These are phyloP conservation scores for Mercenaria mercenaria DNA, from an alignment of 1,140 invertebrate species.

Conservation along the genomic window DNA sequence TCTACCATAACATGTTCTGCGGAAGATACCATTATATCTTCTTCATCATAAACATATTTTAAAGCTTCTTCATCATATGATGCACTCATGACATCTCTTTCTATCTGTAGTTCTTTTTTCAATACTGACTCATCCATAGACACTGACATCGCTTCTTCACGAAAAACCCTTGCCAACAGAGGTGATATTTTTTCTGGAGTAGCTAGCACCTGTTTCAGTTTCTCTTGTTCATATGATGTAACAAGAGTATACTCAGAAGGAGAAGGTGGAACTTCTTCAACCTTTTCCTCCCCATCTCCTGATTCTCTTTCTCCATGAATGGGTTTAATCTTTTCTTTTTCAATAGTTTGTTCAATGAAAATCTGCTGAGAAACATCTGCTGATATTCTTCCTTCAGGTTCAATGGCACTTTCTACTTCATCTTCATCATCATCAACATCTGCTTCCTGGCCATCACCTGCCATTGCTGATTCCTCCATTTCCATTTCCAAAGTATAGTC, in stretches of 20 bases:
- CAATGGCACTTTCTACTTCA: constrained; percentile 59
- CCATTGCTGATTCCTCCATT: constrained; percentile 64
- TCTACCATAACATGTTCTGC: constrained; percentile 58
- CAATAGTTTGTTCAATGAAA: constrained; percentile 81
- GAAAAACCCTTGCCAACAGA: constrained; percentile 25
- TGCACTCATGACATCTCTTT: constrained; percentile 57
- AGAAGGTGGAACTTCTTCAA: constrained; percentile 81
- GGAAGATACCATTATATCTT: constrained; percentile 63
- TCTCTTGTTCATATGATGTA: constrained; percentile 82
- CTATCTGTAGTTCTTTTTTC: constrained; percentile 23
- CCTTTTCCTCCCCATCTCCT: constrained; percentile 62
- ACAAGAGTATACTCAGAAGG: constrained; percentile 84
- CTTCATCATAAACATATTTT: constrained; percentile 61
- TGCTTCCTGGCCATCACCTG: constrained; percentile 30
- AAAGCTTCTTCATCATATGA: constrained; percentile 71
- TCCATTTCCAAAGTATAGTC: constrained; percentile 80
- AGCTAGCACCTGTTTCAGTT: constrained; percentile 74
- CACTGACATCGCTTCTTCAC: constrained; percentile 49
- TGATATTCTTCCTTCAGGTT: constrained; percentile 77
- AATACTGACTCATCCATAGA: constrained; percentile 62
- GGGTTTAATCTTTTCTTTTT: constrained; percentile 62
- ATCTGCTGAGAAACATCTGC: constrained; percentile 82
- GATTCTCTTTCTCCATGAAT: constrained; percentile 38
- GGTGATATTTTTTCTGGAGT: constrained; percentile 59
- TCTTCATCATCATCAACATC: constrained; percentile 55